Percentiles rank a stretch among this genome's conserved stretches.
These are phyloP conservation scores for Chelonia mydas DNA, from an alignment of 2,797 vertebrate species.

Conservation along the genomic window DNA sequence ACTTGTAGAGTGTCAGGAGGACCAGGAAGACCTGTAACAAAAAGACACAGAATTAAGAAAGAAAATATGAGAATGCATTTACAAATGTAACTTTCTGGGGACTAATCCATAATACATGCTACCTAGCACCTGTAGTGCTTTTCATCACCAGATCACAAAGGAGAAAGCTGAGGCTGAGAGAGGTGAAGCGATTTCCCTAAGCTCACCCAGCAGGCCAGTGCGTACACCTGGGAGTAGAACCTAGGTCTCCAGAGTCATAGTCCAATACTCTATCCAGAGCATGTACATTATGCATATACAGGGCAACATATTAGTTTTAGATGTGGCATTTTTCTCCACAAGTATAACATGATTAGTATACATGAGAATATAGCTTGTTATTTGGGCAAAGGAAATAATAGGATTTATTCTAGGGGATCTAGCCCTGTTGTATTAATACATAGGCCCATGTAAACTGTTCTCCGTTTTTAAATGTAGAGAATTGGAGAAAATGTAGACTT, in stretches of 20 bases:
- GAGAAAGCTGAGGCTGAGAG: not conserved
- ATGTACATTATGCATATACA: not conserved
- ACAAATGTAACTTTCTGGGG: not conserved
- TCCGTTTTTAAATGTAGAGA: slow-evolving; percentile 32
- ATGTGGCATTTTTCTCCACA: not conserved
- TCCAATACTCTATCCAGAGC: not conserved
- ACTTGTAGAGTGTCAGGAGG: slow-evolving; percentile 92
- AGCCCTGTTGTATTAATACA: not conserved
- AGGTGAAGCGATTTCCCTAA: not conserved
- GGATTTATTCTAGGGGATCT: not conserved
- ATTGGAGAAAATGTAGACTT: slow-evolving; percentile 77
- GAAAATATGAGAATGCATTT: not conserved
- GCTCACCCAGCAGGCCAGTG: not conserved
- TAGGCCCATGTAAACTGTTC: not conserved
- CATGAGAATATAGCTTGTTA: not conserved
- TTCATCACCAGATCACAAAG: not conserved
- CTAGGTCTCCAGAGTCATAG: not conserved
- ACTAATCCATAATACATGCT: not conserved
- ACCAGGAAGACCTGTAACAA: slow-evolving; percentile 89
- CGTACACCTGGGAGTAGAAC: not conserved
- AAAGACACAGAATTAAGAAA: slow-evolving; percentile 26
- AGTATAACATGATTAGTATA: not conserved
- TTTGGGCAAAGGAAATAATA: not conserved
- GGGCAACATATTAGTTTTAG: not conserved
- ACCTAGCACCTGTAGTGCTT: not conserved